Conservation (phyloP, 37 sponge, comb jelly and placozoan genomes). For the Dysidea cf. avara region DNA sequence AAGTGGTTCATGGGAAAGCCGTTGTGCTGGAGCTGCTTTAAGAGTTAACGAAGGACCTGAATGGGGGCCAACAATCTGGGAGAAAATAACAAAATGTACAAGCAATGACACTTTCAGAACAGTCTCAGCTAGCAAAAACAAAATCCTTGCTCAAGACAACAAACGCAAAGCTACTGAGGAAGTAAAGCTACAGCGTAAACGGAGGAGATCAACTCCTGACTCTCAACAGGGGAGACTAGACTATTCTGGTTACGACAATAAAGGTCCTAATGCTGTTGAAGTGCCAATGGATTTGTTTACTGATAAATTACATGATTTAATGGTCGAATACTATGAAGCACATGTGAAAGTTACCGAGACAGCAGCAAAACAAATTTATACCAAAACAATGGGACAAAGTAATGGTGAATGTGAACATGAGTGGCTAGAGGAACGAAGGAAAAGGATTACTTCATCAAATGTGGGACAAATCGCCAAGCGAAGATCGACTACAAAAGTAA, state of each 20-base stretch:
- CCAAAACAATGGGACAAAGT: neutral
- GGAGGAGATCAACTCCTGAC: neutral
- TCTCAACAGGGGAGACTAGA: neutral
- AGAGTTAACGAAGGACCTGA: slow-evolving; percentile 10
- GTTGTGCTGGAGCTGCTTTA: slow-evolving; percentile 31
- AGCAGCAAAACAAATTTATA: slow-evolving; percentile 1
- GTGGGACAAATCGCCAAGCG: slow-evolving; percentile 12
- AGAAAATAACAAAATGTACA: slow-evolving; percentile 5
- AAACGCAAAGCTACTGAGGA: too few species aligned
- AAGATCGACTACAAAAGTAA: slow-evolving; percentile 15
- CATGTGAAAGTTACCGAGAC: neutral
- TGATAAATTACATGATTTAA: neutral
- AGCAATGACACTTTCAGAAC: too few species aligned
- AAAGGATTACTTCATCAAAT: slow-evolving; percentile 18
- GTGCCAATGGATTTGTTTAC: slow-evolving; percentile 6
- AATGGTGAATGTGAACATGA: neutral
- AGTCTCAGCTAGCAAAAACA: neutral
- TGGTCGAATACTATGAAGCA: slow-evolving; percentile 3
- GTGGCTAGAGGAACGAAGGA: slow-evolving; percentile 9
- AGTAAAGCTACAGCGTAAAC: too few species aligned
- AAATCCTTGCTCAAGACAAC: neutral
- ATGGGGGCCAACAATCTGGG: neutral
- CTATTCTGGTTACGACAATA: neutral
- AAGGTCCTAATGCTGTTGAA: slow-evolving; percentile 21
- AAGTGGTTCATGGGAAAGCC: slow-evolving; percentile 14